Evolutionary conservation across 2,888 invertebrate genomes (phyloP).

Genomic region (Scaptomyza tumidula): DNA sequence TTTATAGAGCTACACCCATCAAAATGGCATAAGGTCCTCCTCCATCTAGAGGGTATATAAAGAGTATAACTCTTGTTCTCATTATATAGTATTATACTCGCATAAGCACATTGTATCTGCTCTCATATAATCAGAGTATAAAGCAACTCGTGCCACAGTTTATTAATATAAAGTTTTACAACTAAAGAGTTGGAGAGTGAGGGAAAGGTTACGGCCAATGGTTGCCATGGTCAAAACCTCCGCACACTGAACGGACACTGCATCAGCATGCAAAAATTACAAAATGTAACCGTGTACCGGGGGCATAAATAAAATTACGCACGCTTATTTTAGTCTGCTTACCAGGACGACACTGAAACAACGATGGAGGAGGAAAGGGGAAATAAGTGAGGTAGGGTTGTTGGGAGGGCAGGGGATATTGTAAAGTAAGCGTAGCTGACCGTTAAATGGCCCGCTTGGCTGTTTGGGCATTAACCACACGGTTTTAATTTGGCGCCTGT

Average conservation of each 20-base stretch:
- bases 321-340: slow-evolving; percentile 84
- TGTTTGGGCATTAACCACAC: slow-evolving; percentile 77
- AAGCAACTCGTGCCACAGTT: slow-evolving; percentile 63
- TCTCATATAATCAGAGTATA: slow-evolving; percentile 52
- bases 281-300: slow-evolving; percentile 80
- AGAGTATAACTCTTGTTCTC: slow-evolving; percentile 13
- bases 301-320: slow-evolving; percentile 84
- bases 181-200: slow-evolving; percentile 6
- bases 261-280: slow-evolving; percentile 75
- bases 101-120: slow-evolving; percentile 8
- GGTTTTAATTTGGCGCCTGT: slow-evolving; percentile 81
- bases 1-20: not conserved
- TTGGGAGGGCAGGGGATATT: slow-evolving; percentile 10
- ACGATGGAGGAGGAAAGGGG: slow-evolving; percentile 1
- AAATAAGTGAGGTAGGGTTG: not conserved
- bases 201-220: not conserved
- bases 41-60: slow-evolving; percentile 21
- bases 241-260: slow-evolving; percentile 25
- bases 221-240: slow-evolving; percentile 1
- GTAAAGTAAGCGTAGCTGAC: slow-evolving; percentile 17
- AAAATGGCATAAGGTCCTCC: not conserved
- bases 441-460: slow-evolving; percentile 54
- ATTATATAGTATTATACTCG: slow-evolving; percentile 8
- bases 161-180: slow-evolving; percentile 76
- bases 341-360: slow-evolving; percentile 64